Evolutionary conservation across 2,888 invertebrate species (phyloP).

Genomic region (Bellardia bayeri): DNA sequence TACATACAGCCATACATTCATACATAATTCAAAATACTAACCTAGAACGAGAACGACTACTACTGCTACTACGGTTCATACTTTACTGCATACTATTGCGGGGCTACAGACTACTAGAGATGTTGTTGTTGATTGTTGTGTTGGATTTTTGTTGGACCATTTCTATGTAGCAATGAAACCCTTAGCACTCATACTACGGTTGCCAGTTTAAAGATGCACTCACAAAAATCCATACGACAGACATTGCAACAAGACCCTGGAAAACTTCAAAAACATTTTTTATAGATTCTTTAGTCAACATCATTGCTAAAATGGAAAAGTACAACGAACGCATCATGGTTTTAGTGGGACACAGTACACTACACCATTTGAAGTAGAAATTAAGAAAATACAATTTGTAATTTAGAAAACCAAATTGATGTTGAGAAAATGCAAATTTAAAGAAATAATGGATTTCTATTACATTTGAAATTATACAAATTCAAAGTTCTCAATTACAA

Average conservation of each 20-base stretch:
- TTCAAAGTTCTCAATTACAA: too few species aligned
- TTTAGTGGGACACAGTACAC: slow-evolving; percentile 32
- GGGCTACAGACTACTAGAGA: neutral
- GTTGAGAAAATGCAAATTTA: too few species aligned
- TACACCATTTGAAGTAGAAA: neutral
- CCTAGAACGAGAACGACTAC: neutral
- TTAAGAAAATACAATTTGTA: too few species aligned
- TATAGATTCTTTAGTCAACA: slow-evolving; percentile 29
- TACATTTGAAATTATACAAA: too few species aligned
- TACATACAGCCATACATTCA: slow-evolving; percentile 4
- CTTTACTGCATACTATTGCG: neutral
- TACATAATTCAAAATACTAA: slow-evolving; percentile 42
- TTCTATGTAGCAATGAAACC: slow-evolving; percentile 6
- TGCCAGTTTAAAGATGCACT: slow-evolving; percentile 30
- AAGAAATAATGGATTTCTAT: too few species aligned
- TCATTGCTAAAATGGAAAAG: slow-evolving; percentile 32
- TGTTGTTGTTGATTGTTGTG: neutral
- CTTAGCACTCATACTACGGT: neutral
- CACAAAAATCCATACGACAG: neutral
- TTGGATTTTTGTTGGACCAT: slow-evolving; percentile 27
- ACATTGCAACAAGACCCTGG: slow-evolving; percentile 40
- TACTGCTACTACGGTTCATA: neutral
- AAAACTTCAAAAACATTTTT: slow-evolving; percentile 30
- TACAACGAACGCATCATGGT: slow-evolving; percentile 44
- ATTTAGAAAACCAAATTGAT: too few species aligned